Conservation (phyloP, 2,113 vertebrate genomes). For the Forbesichthys agassizii region DNA sequence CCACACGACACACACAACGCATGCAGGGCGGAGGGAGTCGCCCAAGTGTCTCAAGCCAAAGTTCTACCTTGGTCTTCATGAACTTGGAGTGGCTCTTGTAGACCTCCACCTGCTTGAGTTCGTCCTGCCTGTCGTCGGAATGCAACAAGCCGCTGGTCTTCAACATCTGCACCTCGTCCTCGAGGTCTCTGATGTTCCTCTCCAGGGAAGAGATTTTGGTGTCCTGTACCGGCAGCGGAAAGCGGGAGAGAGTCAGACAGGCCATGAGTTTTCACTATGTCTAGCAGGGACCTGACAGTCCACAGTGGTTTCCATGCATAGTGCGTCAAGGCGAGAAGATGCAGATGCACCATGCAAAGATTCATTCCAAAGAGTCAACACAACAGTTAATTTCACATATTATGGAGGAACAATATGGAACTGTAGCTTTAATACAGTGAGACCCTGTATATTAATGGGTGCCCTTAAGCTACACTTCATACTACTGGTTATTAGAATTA, state of each 20-base stretch:
- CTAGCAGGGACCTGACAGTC: too few species aligned
- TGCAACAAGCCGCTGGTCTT: conserved; percentile 92
- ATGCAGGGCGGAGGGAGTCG: conserved; percentile 2
- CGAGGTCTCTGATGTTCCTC: conserved; percentile 94
- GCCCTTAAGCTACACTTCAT: too few species aligned
- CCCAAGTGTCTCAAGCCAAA: conserved; percentile 20
- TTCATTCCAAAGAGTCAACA: too few species aligned
- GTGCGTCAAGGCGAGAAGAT: too few species aligned
- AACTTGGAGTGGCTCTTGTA: conserved; percentile 99
- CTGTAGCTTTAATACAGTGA: not conserved
- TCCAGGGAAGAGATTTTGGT: conserved; percentile 98
- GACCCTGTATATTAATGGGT: too few species aligned
- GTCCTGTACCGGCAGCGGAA: conserved; percentile 80
- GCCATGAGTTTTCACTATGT: conserved; percentile 1
- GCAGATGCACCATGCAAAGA: too few species aligned
- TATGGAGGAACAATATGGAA: not conserved
- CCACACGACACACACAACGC: not conserved
- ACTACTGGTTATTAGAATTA: too few species aligned
- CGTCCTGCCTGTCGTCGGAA: conserved; percentile 89
- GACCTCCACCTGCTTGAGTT: conserved; percentile 96
- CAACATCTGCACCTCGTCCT: conserved; percentile 98
- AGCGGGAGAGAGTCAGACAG: conserved; percentile 44
- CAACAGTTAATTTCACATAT: too few species aligned
- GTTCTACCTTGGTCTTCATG: conserved; percentile 96
- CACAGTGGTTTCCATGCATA: too few species aligned